Percentiles rank a stretch among this genome's conserved stretches.
These are phyloP conservation scores for Valencia hispanica DNA, from an alignment of 2,797 vertebrate species.

Conservation along the genomic window DNA sequence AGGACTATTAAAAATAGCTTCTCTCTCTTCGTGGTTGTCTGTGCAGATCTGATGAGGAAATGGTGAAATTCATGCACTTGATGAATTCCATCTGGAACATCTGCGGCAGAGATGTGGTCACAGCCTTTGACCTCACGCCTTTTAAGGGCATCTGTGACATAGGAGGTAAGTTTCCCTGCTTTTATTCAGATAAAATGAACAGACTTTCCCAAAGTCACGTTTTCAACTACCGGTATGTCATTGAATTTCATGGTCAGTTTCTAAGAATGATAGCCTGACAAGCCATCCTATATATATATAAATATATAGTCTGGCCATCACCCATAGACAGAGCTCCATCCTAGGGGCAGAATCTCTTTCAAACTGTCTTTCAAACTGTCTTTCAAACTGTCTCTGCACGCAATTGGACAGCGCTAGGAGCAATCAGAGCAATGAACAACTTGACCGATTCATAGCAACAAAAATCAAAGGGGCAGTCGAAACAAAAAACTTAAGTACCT, in stretches of 20 bases:
- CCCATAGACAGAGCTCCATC: no score
- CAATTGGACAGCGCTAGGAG: no score
- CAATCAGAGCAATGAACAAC: no score
- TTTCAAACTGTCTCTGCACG: no score
- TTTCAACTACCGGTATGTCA: neutral
- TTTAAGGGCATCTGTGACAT: slow-evolving; percentile 85
- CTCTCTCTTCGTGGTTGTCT: slow-evolving; percentile 25
- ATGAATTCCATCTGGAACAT: slow-evolving; percentile 89
- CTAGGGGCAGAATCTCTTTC: no score
- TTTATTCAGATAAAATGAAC: neutral
- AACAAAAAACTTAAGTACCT: no score
- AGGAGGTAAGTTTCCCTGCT: slow-evolving; percentile 74
- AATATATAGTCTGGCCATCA: no score
- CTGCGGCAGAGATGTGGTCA: slow-evolving; percentile 82
- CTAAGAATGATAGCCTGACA: no score
- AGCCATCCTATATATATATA: no score
- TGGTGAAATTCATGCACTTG: slow-evolving; percentile 84
- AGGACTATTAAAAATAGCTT: neutral
- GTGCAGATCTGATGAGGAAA: slow-evolving; percentile 88
- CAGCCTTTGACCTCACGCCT: slow-evolving; percentile 80
- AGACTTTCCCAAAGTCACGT: neutral
- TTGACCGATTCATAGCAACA: no score
- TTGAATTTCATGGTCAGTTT: neutral
- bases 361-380: no score
- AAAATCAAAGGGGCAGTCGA: no score